Percentiles rank a stretch among this genome's conserved stretches.
Evolutionary conservation across 2,113 vertebrate genomes (phyloP).

Genomic region (Reinhardtius hippoglossoides): DNA sequence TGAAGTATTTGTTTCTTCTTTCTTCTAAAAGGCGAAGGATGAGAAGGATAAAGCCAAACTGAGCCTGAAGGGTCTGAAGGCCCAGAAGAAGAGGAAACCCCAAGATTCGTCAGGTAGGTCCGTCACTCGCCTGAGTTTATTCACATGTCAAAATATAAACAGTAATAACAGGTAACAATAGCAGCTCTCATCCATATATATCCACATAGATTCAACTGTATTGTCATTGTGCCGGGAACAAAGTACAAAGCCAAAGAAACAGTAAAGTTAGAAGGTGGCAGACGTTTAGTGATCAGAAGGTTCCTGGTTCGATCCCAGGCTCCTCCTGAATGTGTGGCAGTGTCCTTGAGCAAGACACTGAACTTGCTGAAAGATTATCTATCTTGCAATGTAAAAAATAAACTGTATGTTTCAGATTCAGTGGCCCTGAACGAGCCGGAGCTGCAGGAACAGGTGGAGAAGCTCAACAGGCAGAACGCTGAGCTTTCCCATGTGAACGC

Average conservation of each 20-base stretch:
- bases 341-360: too few species aligned
- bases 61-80: slow-evolving; percentile 75
- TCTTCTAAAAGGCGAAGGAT: slow-evolving; percentile 77
- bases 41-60: slow-evolving; percentile 78
- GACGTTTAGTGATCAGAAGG: too few species aligned
- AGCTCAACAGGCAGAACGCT: slow-evolving; percentile 88
- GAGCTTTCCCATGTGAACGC: slow-evolving; percentile 74
- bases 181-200: too few species aligned
- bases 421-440: slow-evolving; percentile 69
- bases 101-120: slow-evolving; percentile 84
- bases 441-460: slow-evolving; percentile 82
- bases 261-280: too few species aligned
- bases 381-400: too few species aligned
- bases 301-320: too few species aligned
- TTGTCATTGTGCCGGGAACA: too few species aligned
- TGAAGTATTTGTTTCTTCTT: slow-evolving; percentile 5
- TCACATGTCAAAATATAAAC: not conserved
- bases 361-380: too few species aligned
- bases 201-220: too few species aligned
- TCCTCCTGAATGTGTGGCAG: too few species aligned
- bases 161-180: not conserved
- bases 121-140: too few species aligned
- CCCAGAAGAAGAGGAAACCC: slow-evolving; percentile 84
- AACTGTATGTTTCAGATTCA: slow-evolving; percentile 70
- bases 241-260: too few species aligned